A percentile compares a stretch with the other conserved stretches of the same genome.
These are phyloP conservation scores for Drosophila nannoptera DNA, from an alignment of 1,140 invertebrate genomes.

Conservation along the genomic window DNA sequence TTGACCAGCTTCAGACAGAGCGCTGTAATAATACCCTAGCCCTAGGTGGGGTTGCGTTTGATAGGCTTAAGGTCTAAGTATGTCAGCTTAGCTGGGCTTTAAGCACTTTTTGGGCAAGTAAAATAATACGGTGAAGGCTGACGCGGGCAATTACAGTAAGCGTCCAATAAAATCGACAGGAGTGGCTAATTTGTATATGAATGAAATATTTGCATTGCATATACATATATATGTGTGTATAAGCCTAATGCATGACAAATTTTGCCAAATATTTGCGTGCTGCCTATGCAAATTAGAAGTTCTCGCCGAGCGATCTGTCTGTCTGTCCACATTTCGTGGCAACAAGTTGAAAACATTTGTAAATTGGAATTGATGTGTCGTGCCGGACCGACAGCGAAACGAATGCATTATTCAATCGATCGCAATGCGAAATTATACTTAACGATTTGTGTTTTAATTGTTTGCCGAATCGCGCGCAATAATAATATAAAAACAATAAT, in stretches of 20 bases:
- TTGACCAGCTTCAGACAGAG: too few species aligned
- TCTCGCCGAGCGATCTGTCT: conserved; percentile 17
- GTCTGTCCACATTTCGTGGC: conserved; percentile 30
- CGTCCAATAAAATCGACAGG: not conserved
- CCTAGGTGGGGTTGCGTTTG: not conserved
- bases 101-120: not conserved
- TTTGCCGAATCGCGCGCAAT: conserved; percentile 44
- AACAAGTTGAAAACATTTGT: conserved; percentile 47
- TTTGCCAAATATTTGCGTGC: conserved; percentile 17
- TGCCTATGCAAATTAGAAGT: conserved; percentile 45
- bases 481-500: conserved; percentile 49
- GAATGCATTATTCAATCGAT: conserved; percentile 40
- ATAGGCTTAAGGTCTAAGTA: not conserved
- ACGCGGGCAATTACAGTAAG: not conserved
- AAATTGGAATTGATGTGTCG: conserved; percentile 40
- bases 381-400: not conserved
- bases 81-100: conserved; percentile 5
- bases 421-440: conserved; percentile 7
- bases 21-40: not conserved
- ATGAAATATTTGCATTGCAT: not conserved
- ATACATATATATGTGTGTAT: conserved; percentile 5
- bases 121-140: not conserved
- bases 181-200: not conserved
- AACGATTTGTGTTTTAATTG: conserved; percentile 65
- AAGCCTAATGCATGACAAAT: conserved; percentile 34